These are phyloP conservation scores for Emydura subglobosa DNA, from an alignment of 2,113 vertebrate species.

Conservation along the genomic window DNA sequence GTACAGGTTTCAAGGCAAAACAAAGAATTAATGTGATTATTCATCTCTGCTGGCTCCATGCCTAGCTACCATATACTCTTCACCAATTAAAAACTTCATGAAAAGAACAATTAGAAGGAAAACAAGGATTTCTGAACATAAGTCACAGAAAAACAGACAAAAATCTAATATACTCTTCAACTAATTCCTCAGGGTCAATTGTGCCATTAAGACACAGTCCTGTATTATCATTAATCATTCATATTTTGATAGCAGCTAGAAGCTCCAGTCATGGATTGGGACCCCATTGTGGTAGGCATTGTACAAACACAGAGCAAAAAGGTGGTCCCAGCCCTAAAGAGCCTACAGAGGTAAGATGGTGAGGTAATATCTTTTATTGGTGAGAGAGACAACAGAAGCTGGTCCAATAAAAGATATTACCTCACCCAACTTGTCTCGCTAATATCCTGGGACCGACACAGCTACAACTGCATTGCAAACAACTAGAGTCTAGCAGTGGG, in stretches of 20 bases:
- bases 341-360: neutral
- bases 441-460: neutral
- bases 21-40: neutral
- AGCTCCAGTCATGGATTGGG: neutral
- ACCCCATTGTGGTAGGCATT: neutral
- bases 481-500: neutral
- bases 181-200: neutral
- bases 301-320: neutral
- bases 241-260: neutral
- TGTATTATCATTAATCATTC: neutral
- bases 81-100: conserved; percentile 14
- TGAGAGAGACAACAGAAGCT: neutral
- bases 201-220: neutral
- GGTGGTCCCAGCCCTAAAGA: neutral
- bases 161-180: neutral
- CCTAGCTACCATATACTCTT: neutral
- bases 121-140: neutral
- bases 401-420: neutral
- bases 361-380: neutral
- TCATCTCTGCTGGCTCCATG: neutral
- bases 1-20: conserved; percentile 8
- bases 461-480: neutral
- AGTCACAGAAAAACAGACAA: neutral
- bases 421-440: neutral
- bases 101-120: neutral